Evolutionary conservation across 2,797 vertebrate species (phyloP).

Genomic region (Coendou prehensilis): DNA sequence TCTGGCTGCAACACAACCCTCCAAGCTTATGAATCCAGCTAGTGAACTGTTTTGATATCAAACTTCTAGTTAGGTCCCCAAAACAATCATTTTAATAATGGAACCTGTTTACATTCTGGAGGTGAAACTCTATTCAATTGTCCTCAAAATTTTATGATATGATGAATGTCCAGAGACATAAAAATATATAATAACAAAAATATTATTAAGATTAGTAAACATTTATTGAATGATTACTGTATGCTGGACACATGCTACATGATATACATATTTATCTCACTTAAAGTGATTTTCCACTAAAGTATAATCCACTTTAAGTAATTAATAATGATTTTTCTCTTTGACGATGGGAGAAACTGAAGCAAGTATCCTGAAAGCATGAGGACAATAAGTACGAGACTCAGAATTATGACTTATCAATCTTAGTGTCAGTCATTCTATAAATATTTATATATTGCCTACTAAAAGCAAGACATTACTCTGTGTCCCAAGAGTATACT

Average conservation of each 20-base stretch:
- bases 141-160: constrained; percentile 9
- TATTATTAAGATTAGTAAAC: not conserved
- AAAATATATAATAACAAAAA: not conserved
- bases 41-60: not conserved
- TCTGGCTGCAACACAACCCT: not conserved
- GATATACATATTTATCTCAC: not conserved
- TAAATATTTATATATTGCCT: constrained; percentile 14
- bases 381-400: not conserved
- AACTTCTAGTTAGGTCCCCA: not conserved
- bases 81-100: not conserved
- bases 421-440: not conserved
- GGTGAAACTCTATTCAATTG: not conserved
- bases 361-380: not conserved
- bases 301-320: not conserved
- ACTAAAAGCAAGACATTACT: not conserved
- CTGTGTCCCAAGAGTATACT: not conserved
- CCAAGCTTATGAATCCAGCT: not conserved
- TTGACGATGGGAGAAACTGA: not conserved
- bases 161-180: not conserved
- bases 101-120: not conserved
- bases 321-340: constrained; percentile 11
- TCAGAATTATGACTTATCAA: constrained; percentile 19
- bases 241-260: not conserved
- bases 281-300: not conserved
- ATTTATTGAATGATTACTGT: not conserved